Conservation (phyloP, 2,888 invertebrate genomes). For the Apodemia zela region DNA sequence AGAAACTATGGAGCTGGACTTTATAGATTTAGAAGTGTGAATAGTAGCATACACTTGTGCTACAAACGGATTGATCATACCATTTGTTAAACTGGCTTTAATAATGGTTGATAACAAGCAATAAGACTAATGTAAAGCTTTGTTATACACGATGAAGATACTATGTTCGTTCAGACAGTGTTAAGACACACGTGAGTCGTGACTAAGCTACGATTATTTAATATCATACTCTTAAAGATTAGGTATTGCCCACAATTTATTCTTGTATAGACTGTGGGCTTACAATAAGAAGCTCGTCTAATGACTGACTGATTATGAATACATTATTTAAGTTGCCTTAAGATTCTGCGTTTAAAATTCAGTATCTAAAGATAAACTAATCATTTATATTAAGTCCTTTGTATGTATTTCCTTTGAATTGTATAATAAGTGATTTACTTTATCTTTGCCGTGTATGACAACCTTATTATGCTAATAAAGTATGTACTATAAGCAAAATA, state of each 20-base stretch:
- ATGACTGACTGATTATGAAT: background rate
- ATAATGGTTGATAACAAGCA: constrained; percentile 72
- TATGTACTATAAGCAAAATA: constrained; percentile 52
- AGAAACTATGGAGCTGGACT: constrained; percentile 76
- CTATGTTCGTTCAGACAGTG: background rate
- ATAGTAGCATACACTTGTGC: constrained; percentile 40
- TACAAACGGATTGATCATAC: constrained; percentile 63
- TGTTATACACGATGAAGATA: constrained; percentile 14
- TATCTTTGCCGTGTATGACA: constrained; percentile 13
- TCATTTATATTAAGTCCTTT: constrained; percentile 1
- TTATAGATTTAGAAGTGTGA: constrained; percentile 52
- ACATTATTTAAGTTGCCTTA: background rate
- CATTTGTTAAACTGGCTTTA: constrained; percentile 78
- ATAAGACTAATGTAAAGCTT: constrained; percentile 61
- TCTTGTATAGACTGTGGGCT: background rate
- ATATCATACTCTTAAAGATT: background rate
- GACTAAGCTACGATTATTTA: constrained; percentile 4
- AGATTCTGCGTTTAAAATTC: background rate
- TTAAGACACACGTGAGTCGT: background rate
- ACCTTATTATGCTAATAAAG: constrained; percentile 28
- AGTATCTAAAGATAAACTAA: background rate
- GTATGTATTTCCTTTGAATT: constrained; percentile 3
- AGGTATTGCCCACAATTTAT: constrained; percentile 2
- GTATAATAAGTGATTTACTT: background rate
- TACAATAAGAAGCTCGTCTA: background rate